Base-by-base conservation (phyloP, 1,140 invertebrate species). In the Schlechtendalia chinensis region DNA sequence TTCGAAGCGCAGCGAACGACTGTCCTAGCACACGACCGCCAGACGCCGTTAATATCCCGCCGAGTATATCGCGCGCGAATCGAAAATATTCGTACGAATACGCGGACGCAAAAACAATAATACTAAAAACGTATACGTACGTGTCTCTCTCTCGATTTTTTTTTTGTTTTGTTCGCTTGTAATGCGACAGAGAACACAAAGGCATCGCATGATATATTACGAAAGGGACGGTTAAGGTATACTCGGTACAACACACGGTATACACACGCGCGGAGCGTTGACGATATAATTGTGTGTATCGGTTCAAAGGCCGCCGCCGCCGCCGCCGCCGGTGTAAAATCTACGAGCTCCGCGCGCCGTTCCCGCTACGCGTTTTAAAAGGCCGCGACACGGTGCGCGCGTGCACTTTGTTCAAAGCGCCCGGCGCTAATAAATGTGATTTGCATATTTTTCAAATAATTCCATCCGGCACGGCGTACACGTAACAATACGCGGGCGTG, bases 371-470 rank as follows among this genome's bases (percentile, higher is more conserved):
- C n/a, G n/a, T 8, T 39, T 39, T 39, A 39, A 39, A 39, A 39
- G 8, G 32, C 32, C 8, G 3, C 32, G 32, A 39, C 32, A n/a
- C n/a, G n/a, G n/a, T n/a, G n/a, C n/a, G n/a, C n/a, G n/a, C 74
- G 22, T 63, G 58, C 74, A 79, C 75, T 79, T 50, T 63, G 47
- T 79, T 79, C 58, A 79, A 79, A 79, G 75, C 75, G n/a, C n/a
- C n/a, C n/a, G 58, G 61, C 50, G 75, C 75, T 79, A 79, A 79
- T 79, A 79, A 79, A 79, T 61, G 45, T 79, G 61, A 79, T 79
- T 79, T 79, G 61, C 75, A 79, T 79, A 63, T 79, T 79, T 79
- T 79, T 79, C 75, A 63, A 79, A 79, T 79, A 79, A 79, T 79
- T 79, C 75, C 69, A 67, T 69, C 79, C 65, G 63, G 61, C 54